Base-by-base conservation (phyloP, 2,888 invertebrate genomes). In the Nymphalis polychloros region DNA sequence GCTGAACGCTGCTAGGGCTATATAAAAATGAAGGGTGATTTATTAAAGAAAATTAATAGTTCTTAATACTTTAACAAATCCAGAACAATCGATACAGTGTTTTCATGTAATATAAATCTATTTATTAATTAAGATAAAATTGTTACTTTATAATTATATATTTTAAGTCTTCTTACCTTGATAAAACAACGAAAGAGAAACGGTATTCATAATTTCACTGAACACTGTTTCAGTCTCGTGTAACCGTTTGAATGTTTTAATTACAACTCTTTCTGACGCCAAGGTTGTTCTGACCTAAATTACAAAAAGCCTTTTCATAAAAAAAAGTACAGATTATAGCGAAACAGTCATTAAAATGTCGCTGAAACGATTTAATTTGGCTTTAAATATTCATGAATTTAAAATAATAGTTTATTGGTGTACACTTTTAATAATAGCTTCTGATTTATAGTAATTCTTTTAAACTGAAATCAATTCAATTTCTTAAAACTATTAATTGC, bases 191-290 rank as follows among this genome's bases (percentile, higher is more conserved):
- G 52, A 23, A 52, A 20, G 27, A 20, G 23, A 52, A 52, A 52
- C 16, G 23, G 27, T 23, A 52, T 52, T 23, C 23, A 52, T 52
- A 23, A 23, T 52, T 52, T 23, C 16, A 23, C 20, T 23, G 52
- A 23, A 52, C 16, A 6, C 20, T 41, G 41, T 13, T 41, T 41
- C 41, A 41, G 41, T 41, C 4, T 10, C 23, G 23, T 52, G 20
- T 23, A 20, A 52, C 23, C 41, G 41, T 41, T 41, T 52, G 23
- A 20, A 52, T 20, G 23, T 20, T 52, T 20, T 52, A 52, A 52
- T 52, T 52, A 52, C 52, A 52, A 52, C 52, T 23, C 52, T 52
- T 50, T 50, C 16, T 23, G 52, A 52, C 52, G 52, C 52, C 52
- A 27, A 52, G 52, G 52, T 52, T 16, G 52, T 10, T 19, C 19